Base-by-base conservation (phyloP, 1,140 invertebrate genomes). In the Penaeus japonicus region DNA sequence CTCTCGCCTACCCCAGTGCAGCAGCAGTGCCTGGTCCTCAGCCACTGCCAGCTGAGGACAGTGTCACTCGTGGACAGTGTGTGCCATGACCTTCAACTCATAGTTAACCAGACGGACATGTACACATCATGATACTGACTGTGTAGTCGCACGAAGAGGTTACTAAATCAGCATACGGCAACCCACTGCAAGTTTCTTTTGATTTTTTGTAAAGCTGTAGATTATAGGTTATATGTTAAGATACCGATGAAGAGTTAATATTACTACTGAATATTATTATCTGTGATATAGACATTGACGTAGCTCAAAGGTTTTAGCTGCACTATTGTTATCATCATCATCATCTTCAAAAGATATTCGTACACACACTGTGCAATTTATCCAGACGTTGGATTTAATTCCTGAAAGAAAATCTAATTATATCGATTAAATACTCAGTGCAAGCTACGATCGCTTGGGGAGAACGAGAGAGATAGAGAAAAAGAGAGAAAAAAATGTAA, bases 211-310 rank as follows among this genome's bases (percentile, higher is more conserved):
- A 87, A 87, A 87, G 83, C 55, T 77, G 27, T 84, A 88, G 86
- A 73, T 27, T 83, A 57, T 88, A 88, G 87, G 80, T 88, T 88
- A 83, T 53, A 83, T 83, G 73, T 82, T 88, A 88, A 82, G 81
- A 73, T 54, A 88, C 54, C 87, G 81, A 88, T 79, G 85, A 87
- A 87, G 85, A 87, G 85, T 81, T 73, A 87, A 80, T 87, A 87
- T 88, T 88, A 83, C 59, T 88, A 88, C 85, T 80, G 79, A 87
- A 87, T 87, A 88, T 88, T 88, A 77, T 88, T 88, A 84, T 88
- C 87, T 88, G 87, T 88, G 87, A 88, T 88, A 88, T 88, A 88
- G 83, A 84, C 73, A 81, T 88, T 88, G 87, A 83, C 54, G 87
- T 75, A 83, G 87, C 87, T 88, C 70, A 84, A 78, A 88, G 80